A percentile compares a stretch with the other conserved stretches of the same genome.
Conservation (phyloP, 2,797 vertebrate species). For the Meda fulgida region DNA sequence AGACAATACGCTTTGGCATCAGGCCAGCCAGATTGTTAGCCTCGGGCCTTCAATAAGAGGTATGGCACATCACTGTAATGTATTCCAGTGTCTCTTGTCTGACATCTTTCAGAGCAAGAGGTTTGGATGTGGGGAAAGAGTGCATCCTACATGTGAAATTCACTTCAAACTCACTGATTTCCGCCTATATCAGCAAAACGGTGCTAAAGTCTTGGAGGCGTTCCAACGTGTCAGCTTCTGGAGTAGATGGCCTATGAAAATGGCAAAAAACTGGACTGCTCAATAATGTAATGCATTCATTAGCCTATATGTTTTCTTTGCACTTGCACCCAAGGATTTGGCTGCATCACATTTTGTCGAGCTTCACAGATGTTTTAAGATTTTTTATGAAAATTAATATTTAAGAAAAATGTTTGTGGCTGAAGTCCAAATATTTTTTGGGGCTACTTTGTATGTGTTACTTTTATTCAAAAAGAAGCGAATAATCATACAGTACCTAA, state of each 20-base stretch:
- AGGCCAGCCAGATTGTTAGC: constrained; percentile 40
- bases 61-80: constrained; percentile 29
- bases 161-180: constrained; percentile 25
- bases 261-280: constrained; percentile 14
- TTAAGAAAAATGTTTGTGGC: no score
- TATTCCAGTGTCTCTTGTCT: constrained; percentile 25
- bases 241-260: constrained; percentile 21
- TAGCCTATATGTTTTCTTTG: constrained; percentile 31
- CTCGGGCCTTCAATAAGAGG: constrained; percentile 36
- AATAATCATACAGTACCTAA: neutral
- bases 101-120: constrained; percentile 31
- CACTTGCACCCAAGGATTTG: constrained; percentile 12
- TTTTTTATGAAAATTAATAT: no score
- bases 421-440: no score
- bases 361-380: constrained; percentile 20
- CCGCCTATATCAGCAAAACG: constrained; percentile 41
- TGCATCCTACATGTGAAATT: constrained; percentile 11
- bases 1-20: constrained; percentile 45
- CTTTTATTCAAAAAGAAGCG: neutral
- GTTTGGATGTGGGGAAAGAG: neutral
- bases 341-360: neutral
- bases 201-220: constrained; percentile 5
- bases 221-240: constrained; percentile 9
- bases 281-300: constrained; percentile 31
- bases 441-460: no score